A percentile compares a stretch with the other conserved stretches of the same genome.
Evolutionary conservation across 2,888 invertebrate species (phyloP).

Genomic region (Hirtodrosophila confusa): DNA sequence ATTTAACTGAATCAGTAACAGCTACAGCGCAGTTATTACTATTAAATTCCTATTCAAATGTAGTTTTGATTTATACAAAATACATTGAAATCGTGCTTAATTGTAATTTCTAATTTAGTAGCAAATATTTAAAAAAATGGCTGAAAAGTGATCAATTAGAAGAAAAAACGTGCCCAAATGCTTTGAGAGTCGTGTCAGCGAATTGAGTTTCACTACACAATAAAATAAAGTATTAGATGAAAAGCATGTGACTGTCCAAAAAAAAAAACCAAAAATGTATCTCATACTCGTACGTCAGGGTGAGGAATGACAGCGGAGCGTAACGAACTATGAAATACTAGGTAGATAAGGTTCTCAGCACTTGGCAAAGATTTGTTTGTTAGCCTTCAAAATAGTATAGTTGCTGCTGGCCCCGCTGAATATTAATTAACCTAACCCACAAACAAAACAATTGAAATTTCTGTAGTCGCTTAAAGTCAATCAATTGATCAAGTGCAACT

Average conservation of each 20-base stretch:
- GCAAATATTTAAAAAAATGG: constrained; percentile 3
- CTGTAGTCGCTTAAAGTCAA: constrained; percentile 28
- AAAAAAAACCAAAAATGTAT: neutral
- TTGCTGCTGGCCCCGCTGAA: neutral
- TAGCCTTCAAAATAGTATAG: neutral
- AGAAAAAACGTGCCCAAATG: constrained; percentile 29
- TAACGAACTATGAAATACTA: constrained; percentile 13
- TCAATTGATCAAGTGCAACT: constrained; percentile 53
- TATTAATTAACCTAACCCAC: constrained; percentile 30
- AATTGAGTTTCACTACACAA: constrained; percentile 6
- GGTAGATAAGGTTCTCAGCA: neutral
- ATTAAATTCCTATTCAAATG: no score
- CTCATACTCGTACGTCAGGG: constrained; percentile 15
- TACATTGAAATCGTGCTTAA: constrained; percentile 29
- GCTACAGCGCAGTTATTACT: no score
- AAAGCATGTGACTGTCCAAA: constrained; percentile 37
- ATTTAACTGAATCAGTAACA: no score
- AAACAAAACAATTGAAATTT: constrained; percentile 64
- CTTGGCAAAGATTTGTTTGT: constrained; percentile 14
- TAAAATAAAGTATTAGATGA: constrained; percentile 19
- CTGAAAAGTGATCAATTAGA: constrained; percentile 2
- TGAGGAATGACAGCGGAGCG: constrained; percentile 14
- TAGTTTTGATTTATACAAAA: no score
- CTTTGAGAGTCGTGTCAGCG: neutral
- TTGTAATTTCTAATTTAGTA: constrained; percentile 11